Conservation (phyloP, 2,797 vertebrate genomes). For the Pseudocheirus occidentalis region DNA sequence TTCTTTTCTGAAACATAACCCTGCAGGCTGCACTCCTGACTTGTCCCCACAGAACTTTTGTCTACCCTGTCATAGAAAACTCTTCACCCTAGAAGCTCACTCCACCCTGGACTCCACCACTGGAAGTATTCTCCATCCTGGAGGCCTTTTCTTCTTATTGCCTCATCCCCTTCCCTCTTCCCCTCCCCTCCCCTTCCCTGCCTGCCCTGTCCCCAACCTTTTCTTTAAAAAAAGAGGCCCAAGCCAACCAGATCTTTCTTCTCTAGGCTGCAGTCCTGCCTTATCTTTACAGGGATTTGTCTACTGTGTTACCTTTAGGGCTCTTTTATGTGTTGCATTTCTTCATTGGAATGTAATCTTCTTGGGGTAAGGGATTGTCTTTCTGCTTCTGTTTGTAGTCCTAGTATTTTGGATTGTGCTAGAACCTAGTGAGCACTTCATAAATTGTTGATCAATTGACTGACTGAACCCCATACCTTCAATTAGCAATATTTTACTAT, state of each 20-base stretch:
- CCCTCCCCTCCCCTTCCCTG: too few species aligned
- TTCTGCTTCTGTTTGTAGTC: neutral
- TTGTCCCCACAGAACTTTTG: neutral
- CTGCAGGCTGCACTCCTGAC: neutral
- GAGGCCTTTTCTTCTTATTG: too few species aligned
- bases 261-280: neutral
- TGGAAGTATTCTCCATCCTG: too few species aligned
- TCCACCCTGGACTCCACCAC: too few species aligned
- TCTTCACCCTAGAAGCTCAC: too few species aligned
- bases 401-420: neutral
- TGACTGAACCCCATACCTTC: neutral
- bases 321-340: neutral
- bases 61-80: neutral
- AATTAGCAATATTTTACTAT: neutral
- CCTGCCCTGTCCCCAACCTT: too few species aligned
- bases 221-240: too few species aligned
- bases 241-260: neutral
- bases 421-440: neutral
- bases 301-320: neutral
- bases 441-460: neutral
- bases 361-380: neutral
- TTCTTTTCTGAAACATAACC: neutral
- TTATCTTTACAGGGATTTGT: neutral
- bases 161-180: too few species aligned
- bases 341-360: neutral